These are phyloP conservation scores for Sus cebifrons DNA, from an alignment of 2,797 vertebrate genomes.

Conservation along the genomic window DNA sequence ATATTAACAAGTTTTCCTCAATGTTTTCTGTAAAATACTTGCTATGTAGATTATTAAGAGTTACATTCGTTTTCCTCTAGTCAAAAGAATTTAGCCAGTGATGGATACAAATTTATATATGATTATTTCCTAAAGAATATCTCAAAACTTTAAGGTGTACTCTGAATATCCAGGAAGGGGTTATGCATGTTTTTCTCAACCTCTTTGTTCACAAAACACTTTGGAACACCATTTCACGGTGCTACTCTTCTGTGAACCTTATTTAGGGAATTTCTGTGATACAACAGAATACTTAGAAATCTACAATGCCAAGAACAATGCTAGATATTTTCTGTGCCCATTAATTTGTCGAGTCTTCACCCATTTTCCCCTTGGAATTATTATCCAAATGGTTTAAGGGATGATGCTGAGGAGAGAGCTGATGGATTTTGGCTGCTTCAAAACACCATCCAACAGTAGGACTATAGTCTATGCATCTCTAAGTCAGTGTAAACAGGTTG, in stretches of 20 bases:
- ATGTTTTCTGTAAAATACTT: neutral
- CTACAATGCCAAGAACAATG: conserved; percentile 22
- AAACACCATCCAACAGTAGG: neutral
- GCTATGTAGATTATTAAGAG: conserved; percentile 4
- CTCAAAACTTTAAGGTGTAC: neutral
- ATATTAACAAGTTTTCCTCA: neutral
- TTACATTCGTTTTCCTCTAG: conserved; percentile 37
- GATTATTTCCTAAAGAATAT: conserved; percentile 29
- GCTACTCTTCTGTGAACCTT: conserved; percentile 54
- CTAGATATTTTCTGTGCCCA: neutral
- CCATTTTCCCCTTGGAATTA: conserved; percentile 49
- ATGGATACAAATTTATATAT: conserved; percentile 5
- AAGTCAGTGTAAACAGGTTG: neutral
- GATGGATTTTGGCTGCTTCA: conserved; percentile 1
- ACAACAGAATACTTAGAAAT: conserved; percentile 53
- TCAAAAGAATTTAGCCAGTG: neutral
- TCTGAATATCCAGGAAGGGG: neutral
- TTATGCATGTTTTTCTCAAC: neutral
- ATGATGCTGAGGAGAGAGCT: neutral
- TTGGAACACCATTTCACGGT: conserved; percentile 55
- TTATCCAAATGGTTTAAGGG: conserved; percentile 12
- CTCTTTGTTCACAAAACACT: conserved; percentile 39
- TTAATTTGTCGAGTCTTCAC: neutral
- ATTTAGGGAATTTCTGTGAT: conserved; percentile 45
- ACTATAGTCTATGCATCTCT: neutral